Conservation (phyloP, 1,140 invertebrate genomes). For the Scaptomyza graminum region DNA sequence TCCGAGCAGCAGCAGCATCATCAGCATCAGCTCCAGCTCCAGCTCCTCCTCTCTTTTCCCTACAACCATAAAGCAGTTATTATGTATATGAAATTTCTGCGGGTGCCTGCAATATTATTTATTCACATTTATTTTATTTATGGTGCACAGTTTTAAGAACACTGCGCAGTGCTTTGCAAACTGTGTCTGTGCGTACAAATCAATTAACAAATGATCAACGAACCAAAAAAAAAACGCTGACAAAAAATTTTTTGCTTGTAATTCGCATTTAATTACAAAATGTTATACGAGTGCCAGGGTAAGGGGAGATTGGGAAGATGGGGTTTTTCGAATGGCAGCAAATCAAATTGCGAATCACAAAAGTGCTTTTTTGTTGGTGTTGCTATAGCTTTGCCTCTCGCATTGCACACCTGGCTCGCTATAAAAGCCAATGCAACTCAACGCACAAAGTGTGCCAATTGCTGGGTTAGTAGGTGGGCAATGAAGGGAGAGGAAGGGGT, state of each 20-base stretch:
- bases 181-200: conserved; percentile 28
- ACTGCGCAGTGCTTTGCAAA: conserved; percentile 26
- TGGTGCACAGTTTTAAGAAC: conserved; percentile 36
- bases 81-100: conserved; percentile 38
- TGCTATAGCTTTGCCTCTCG: conserved; percentile 2
- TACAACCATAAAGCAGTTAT: conserved; percentile 6
- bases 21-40: neutral
- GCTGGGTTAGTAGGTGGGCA: neutral
- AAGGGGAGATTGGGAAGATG: neutral
- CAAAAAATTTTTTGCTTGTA: conserved; percentile 13
- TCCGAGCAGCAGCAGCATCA: conserved; percentile 1
- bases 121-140: conserved; percentile 37
- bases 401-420: conserved; percentile 15
- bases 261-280: conserved; percentile 30
- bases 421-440: conserved; percentile 32
- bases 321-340: neutral
- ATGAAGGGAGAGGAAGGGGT: neutral
- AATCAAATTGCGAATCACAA: conserved; percentile 45
- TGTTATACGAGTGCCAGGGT: no score
- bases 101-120: conserved; percentile 41
- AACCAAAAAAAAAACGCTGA: conserved; percentile 28
- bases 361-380: conserved; percentile 9
- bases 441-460: conserved; percentile 28
- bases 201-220: conserved; percentile 30
- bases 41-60: neutral